Base-by-base conservation (phyloP, 2,797 vertebrate species). In the Acanthurus tractus region DNA sequence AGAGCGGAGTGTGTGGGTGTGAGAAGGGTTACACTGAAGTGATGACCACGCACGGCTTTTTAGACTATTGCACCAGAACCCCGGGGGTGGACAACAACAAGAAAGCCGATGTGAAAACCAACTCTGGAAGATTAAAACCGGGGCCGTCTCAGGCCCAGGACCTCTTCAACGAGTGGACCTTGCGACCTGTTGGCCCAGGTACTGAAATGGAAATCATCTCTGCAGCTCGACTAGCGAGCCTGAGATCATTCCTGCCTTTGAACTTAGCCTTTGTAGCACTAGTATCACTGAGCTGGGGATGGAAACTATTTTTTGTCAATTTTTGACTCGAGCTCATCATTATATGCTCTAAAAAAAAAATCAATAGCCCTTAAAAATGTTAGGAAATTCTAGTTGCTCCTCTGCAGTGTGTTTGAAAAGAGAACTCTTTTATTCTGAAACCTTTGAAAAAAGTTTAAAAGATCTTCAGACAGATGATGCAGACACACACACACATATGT, bases 11-110 rank as follows among this genome's bases (percentile, higher is more conserved):
- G 89, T 99, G 98, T 67, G 97, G 97, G 61, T 99, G 98, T 88
- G 97, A 98, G 91, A 96, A 89, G 75, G 98, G 98, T 75, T 99
- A 98, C 78, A 97, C 95, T 0, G 98, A 99, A 93, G 97, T 99
- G 87, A 97, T 99, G 97, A 98, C 96, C 92, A 96, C 96, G 42
- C 95, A 97, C 56, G 98, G 98, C 48, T 94, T 98, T 85, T 93
- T 99, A 93, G 98, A 99, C 94, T 99, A 99, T 93, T 99, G 98
- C 91, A 96, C 98, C 90, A 97, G 97, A 93, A 96, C 98, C 25
- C 98, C 98, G 0, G 97, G 96, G 78, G 93, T 94, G 18, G 97
- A 98, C 93, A 96, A 95, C 93, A 97, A 96, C 92, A 98, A 97
- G 92, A 99, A 99, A 91, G 98, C 97, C 9, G 97, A 99, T 64